Evolutionary conservation across 2,113 vertebrate species (phyloP).

Genomic region (Corythaeola cristata): DNA sequence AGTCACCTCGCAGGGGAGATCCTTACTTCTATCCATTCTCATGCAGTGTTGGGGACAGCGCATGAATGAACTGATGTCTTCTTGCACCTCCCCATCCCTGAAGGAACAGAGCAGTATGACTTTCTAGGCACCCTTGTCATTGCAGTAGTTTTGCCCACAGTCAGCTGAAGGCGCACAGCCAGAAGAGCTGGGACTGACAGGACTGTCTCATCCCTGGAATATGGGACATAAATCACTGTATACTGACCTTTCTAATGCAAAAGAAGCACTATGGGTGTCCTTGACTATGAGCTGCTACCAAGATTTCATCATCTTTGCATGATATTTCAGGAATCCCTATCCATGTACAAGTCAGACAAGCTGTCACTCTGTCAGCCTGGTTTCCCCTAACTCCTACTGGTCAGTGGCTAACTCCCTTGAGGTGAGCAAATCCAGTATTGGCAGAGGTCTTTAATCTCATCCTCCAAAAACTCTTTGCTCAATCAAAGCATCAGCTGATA

Average conservation of each 20-base stretch:
- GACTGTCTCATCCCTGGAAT: background rate
- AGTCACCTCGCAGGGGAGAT: background rate
- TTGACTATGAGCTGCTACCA: background rate
- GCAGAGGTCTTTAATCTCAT: background rate
- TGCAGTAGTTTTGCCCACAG: background rate
- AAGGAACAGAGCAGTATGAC: background rate
- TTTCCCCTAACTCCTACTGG: background rate
- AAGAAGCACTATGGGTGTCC: background rate
- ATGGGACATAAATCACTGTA: background rate
- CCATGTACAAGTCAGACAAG: background rate
- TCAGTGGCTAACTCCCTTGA: background rate
- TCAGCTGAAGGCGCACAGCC: background rate
- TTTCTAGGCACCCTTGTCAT: background rate
- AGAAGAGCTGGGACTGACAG: background rate
- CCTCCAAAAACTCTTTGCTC: background rate
- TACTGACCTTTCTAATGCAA: background rate
- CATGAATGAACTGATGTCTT: background rate
- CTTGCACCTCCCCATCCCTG: background rate
- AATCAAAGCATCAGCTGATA: background rate
- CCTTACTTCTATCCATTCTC: background rate
- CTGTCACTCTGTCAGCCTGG: background rate
- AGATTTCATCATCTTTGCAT: background rate
- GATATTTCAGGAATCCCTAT: background rate
- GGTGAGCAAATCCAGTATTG: background rate
- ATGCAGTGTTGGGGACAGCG: background rate